Conservation (phyloP, 2,797 vertebrate species). For the Silurus lanzhouensis region DNA sequence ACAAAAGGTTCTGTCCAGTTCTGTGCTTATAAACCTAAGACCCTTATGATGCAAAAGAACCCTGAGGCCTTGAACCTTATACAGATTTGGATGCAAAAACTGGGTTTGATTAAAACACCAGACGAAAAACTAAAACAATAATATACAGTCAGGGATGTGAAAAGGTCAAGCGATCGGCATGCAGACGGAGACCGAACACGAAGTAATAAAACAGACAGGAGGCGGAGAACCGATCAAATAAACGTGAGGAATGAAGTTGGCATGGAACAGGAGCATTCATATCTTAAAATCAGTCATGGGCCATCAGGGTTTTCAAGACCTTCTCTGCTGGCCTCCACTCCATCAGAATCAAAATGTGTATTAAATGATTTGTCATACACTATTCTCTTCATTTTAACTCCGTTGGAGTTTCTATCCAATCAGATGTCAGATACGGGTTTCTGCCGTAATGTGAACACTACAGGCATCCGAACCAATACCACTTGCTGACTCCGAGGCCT, state of each 20-base stretch:
- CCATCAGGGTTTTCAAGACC: too few relatives aligned
- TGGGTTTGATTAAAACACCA: background rate
- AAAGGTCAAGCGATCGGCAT: background rate
- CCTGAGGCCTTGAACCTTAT: background rate
- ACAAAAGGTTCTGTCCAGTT: background rate
- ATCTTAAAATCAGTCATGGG: too few relatives aligned
- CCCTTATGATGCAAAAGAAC: too few relatives aligned
- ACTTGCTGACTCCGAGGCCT: too few relatives aligned
- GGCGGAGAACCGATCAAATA: background rate
- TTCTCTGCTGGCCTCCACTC: too few relatives aligned
- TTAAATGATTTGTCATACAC: too few relatives aligned
- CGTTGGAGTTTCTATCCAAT: too few relatives aligned
- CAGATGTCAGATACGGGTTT: too few relatives aligned
- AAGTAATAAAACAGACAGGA: background rate
- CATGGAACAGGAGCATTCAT: background rate
- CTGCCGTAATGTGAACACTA: too few relatives aligned
- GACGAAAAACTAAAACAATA: background rate
- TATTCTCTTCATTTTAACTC: too few relatives aligned
- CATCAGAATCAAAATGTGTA: too few relatives aligned
- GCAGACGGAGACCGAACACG: background rate
- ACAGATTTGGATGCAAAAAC: background rate
- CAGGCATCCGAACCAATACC: too few relatives aligned
- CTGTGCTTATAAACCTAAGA: background rate
- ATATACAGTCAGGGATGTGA: background rate
- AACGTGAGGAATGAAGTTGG: background rate